These are phyloP conservation scores for Sericinus montela DNA, from an alignment of 2,888 invertebrate genomes.

Conservation along the genomic window DNA sequence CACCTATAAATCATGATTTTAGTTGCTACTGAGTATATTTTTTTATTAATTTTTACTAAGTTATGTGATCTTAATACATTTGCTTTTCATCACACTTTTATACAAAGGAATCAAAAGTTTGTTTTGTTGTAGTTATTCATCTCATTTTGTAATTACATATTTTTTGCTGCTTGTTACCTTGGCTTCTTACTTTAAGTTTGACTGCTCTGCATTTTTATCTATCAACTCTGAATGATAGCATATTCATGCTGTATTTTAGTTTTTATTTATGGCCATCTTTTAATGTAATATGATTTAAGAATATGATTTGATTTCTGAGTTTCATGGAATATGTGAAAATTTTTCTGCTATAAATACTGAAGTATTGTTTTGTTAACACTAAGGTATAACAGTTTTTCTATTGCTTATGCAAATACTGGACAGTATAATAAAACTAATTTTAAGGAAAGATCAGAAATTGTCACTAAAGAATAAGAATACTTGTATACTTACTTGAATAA, in stretches of 20 bases:
- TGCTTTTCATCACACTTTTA: conserved; percentile 17
- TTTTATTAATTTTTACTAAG: conserved; percentile 20
- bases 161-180: conserved; percentile 30
- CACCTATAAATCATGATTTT: not conserved
- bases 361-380: too few relatives aligned
- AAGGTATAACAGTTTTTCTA: too few relatives aligned
- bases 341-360: too few relatives aligned
- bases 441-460: too few relatives aligned
- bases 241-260: conserved; percentile 35
- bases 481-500: too few relatives aligned
- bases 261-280: conserved; percentile 20
- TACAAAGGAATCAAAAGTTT: conserved; percentile 11
- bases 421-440: too few relatives aligned
- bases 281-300: not conserved
- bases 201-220: conserved; percentile 74
- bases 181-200: conserved; percentile 43
- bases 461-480: too few relatives aligned
- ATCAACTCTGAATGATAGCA: conserved; percentile 43
- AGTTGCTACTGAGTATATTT: not conserved
- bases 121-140: not conserved
- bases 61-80: not conserved
- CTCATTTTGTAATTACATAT: conserved; percentile 8
- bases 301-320: too few relatives aligned
- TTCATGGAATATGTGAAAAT: too few relatives aligned
- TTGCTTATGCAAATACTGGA: too few relatives aligned